Evolutionary conservation across 2,888 invertebrate genomes (phyloP).

Genomic region (Cheilosia soror): DNA sequence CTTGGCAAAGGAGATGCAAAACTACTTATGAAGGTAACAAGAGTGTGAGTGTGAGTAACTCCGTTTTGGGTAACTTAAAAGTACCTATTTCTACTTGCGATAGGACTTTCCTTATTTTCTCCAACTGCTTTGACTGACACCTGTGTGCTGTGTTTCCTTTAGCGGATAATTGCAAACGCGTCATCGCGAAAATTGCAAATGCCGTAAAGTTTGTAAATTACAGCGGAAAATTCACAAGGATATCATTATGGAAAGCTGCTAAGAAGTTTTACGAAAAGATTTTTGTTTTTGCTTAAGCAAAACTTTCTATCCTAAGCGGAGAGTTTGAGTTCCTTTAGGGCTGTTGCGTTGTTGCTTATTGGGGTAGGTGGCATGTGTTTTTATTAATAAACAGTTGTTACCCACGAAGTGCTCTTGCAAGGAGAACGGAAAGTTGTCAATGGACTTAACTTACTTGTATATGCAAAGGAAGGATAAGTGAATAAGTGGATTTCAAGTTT

Average conservation of each 20-base stretch:
- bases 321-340: conserved; percentile 24
- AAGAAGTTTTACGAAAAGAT: conserved; percentile 54
- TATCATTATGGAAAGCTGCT: conserved; percentile 69
- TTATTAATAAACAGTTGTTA: conserved; percentile 50
- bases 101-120: conserved; percentile 27
- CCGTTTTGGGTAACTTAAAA: background rate
- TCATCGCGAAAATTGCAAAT: conserved; percentile 64
- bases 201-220: conserved; percentile 61
- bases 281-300: conserved; percentile 7
- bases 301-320: conserved; percentile 8
- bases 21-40: conserved; percentile 44
- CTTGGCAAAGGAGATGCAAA: conserved; percentile 14
- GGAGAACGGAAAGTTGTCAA: too few relatives aligned
- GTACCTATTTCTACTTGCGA: conserved; percentile 13
- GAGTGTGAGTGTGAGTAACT: background rate
- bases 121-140: conserved; percentile 39
- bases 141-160: conserved; percentile 56
- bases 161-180: conserved; percentile 51
- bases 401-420: background rate
- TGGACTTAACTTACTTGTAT: too few relatives aligned
- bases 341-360: background rate
- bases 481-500: too few relatives aligned
- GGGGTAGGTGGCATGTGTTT: conserved; percentile 17
- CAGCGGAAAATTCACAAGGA: conserved; percentile 44
- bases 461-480: too few relatives aligned